Conservation (phyloP, 1,140 invertebrate genomes). For the Penaeus chinensis region DNA sequence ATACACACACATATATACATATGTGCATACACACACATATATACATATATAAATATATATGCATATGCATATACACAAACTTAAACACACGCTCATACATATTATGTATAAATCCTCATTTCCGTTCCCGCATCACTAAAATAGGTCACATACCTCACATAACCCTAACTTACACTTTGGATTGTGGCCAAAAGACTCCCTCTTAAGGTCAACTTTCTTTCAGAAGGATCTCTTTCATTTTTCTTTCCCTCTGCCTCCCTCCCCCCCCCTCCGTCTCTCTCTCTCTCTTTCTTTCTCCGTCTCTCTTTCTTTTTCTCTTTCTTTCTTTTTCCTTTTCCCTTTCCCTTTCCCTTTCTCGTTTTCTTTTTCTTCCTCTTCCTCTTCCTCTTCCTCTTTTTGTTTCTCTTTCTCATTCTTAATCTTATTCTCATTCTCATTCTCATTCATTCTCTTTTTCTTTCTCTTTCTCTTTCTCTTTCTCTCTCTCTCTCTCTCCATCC, state of each 20-base stretch:
- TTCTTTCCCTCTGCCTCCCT: background rate
- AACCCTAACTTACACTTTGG: background rate
- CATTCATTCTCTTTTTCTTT: conserved; percentile 1
- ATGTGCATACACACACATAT: background rate
- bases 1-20: conserved; percentile 12
- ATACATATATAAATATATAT: background rate
- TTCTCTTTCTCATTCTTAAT: background rate
- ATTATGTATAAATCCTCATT: background rate
- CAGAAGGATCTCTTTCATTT: conserved; percentile 1
- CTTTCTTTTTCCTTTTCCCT: too few species aligned
- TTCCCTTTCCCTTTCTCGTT: too few species aligned
- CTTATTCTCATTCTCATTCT: conserved; percentile 7
- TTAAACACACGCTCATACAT: background rate
- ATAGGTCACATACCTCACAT: background rate
- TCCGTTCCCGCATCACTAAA: background rate
- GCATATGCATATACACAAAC: background rate
- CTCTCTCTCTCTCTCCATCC: too few species aligned
- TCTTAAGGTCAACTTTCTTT: too few species aligned
- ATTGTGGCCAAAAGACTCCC: too few species aligned
- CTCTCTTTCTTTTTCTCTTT: too few species aligned
- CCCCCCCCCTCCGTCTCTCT: background rate
- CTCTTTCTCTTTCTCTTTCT: too few species aligned
- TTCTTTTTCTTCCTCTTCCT: background rate
- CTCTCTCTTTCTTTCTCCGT: background rate
- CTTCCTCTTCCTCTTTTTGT: background rate